Evolutionary conservation across 2,888 invertebrate genomes (phyloP).

Genomic region (Caenorhabditis sp.): DNA sequence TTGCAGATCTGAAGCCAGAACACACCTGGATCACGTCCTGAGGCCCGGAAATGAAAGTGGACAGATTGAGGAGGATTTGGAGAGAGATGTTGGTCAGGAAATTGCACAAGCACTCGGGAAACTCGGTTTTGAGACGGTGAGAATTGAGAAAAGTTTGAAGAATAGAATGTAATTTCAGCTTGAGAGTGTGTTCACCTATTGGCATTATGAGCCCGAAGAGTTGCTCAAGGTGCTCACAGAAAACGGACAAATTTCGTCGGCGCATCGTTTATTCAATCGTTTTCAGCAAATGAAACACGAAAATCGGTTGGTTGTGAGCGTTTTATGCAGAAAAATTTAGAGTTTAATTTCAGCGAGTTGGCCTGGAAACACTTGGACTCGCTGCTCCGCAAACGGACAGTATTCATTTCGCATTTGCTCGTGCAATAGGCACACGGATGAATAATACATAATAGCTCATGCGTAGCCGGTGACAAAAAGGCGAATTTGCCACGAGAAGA

Average conservation of each 20-base stretch:
- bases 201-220: not conserved
- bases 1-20: not conserved
- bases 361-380: not conserved
- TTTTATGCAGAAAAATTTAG: no score
- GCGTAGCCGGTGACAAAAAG: conserved; percentile 26
- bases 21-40: not conserved
- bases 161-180: not conserved
- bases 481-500: conserved; percentile 44
- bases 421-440: not conserved
- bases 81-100: not conserved
- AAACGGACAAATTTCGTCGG: not conserved
- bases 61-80: not conserved
- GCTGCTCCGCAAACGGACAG: conserved; percentile 4
- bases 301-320: no score
- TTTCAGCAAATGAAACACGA: not conserved
- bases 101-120: not conserved
- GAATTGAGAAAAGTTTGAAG: not conserved
- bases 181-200: not conserved
- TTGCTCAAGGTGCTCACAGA: not conserved
- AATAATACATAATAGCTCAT: not conserved
- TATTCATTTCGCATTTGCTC: not conserved
- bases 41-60: not conserved
- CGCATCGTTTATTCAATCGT: not conserved
- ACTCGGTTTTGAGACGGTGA: not conserved
- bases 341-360: not conserved